Base-by-base conservation (phyloP, 2,113 vertebrate genomes). In the Strix aluco region DNA sequence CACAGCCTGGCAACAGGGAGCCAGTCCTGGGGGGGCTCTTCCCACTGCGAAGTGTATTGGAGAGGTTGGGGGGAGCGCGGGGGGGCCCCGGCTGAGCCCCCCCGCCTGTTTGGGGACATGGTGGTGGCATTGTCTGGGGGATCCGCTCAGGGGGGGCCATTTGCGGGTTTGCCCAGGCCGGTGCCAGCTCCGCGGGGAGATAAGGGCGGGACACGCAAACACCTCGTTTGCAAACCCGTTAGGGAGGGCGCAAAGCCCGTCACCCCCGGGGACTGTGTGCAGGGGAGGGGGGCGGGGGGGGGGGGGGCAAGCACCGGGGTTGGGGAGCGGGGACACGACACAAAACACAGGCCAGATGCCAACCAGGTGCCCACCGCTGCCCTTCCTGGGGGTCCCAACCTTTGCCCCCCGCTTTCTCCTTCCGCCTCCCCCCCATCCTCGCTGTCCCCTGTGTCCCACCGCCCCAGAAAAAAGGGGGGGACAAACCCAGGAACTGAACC, bases 161-260 rank as follows among this genome's bases (percentile, higher is more conserved):
- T 75, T 8, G 30, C 25, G 44, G 65, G 72, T 88, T 90, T 74
- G 65, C 46, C 71, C 72, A 69, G 92, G 42, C 72, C 11, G 52
- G 90, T 55, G 49, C 81, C 69, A 73, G 69, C 83, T 25, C 79
- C 17, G 73, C 26, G 10, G 29, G 55, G 55, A 66, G 94, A 92
- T 95, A 95, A 91, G 92, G 75, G 63, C 69, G 2, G 84, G 80
- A 51, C 61, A 30, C 8, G 78, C 88, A 46, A 46, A 75, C 88
- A 92, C 58, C 71, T 81, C 94, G 38, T 96, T 97, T 5, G 90
- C 86, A 19, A 26, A 36, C 34, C 58, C n/a, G 6, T 96, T 90
- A 74, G 91, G 38, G 67, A 77, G 96, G 95, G 96, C 55, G 95
- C 40, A 47, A 92, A 96, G 72, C 73, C 75, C 13, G 51, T 86